These are phyloP conservation scores for Chascanopsetta lugubris DNA, from an alignment of 2,113 vertebrate species.

Conservation along the genomic window DNA sequence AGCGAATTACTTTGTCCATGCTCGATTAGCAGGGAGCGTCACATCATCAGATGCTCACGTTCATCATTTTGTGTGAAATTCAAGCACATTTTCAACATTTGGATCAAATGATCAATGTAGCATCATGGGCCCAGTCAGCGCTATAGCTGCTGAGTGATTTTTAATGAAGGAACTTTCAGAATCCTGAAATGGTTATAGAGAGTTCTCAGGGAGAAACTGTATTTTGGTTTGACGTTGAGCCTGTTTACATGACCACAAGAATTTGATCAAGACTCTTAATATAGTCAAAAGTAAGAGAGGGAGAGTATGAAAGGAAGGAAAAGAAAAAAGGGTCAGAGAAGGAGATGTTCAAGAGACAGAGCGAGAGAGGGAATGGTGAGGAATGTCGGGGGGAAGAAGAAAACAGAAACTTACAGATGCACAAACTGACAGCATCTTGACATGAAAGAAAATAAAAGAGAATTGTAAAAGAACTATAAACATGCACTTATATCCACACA, in stretches of 20 bases:
- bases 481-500: constrained; percentile 69
- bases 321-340: constrained; percentile 17
- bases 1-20: constrained; percentile 58
- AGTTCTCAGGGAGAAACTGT: constrained; percentile 12
- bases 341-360: constrained; percentile 27
- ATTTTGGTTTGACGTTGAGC: constrained; percentile 2
- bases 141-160: background rate
- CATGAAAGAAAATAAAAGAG: constrained; percentile 76
- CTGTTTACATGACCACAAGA: background rate
- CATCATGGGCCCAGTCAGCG: constrained; percentile 11
- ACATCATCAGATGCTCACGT: constrained; percentile 37
- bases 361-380: constrained; percentile 43
- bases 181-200: background rate
- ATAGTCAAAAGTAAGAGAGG: no score
- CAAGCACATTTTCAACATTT: constrained; percentile 11
- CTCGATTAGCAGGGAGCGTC: constrained; percentile 45
- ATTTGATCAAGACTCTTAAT: no score
- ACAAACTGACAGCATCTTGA: constrained; percentile 72
- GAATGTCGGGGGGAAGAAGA: constrained; percentile 51
- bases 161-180: background rate
- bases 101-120: constrained; percentile 20
- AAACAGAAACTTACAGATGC: constrained; percentile 69
- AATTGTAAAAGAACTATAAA: constrained; percentile 75
- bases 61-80: constrained; percentile 30
- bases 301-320: constrained; percentile 9